These are phyloP conservation scores for Sesamia inferens DNA, from an alignment of 2,888 invertebrate genomes.

Conservation along the genomic window DNA sequence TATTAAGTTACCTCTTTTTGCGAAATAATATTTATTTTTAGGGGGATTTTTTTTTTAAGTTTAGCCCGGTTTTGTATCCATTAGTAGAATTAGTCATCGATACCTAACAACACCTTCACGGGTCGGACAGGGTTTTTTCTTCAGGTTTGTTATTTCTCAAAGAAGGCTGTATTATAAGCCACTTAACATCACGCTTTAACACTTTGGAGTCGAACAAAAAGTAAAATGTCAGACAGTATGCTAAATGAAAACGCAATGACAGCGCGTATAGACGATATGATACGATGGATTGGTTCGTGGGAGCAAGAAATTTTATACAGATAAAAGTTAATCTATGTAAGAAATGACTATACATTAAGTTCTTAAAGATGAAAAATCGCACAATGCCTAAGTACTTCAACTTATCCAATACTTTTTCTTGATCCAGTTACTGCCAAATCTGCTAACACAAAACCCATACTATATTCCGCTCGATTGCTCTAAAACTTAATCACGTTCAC, in stretches of 20 bases:
- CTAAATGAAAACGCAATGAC: background rate
- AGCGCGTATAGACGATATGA: background rate
- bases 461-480: conserved; percentile 37
- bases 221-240: background rate
- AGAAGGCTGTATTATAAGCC: background rate
- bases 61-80: too few relatives aligned
- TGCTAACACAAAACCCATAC: conserved; percentile 10
- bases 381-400: background rate
- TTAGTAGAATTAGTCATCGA: too few relatives aligned
- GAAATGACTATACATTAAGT: background rate
- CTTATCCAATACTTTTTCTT: background rate
- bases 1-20: too few relatives aligned
- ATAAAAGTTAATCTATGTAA: background rate
- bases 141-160: too few relatives aligned
- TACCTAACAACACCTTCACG: too few relatives aligned
- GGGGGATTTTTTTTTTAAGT: too few relatives aligned
- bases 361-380: background rate
- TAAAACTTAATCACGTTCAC: conserved; percentile 42
- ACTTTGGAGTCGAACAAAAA: background rate
- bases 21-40: too few relatives aligned
- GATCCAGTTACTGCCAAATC: conserved; percentile 8
- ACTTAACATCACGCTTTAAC: background rate
- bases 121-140: too few relatives aligned
- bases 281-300: background rate
- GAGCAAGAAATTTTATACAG: background rate